These are phyloP conservation scores for Platichthys stellatus DNA, from an alignment of 2,113 vertebrate genomes.

Conservation along the genomic window DNA sequence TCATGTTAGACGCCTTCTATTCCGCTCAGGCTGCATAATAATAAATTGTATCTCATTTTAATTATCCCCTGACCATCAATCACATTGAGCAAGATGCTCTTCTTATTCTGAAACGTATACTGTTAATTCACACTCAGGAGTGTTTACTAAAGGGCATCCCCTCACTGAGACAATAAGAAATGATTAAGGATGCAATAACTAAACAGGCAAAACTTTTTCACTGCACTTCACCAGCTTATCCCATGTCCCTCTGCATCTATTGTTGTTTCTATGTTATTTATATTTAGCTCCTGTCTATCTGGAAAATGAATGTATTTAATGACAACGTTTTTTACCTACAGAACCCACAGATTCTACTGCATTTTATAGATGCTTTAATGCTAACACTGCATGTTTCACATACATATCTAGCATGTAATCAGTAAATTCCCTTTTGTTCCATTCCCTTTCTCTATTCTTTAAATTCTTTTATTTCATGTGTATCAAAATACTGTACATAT, in stretches of 20 bases:
- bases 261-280: background rate
- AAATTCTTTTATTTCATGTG: too few relatives aligned
- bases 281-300: background rate
- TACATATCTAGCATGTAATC: too few relatives aligned
- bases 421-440: too few relatives aligned
- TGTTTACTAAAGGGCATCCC: background rate
- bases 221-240: background rate
- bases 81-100: background rate
- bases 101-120: background rate
- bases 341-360: too few relatives aligned
- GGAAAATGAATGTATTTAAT: too few relatives aligned
- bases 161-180: background rate
- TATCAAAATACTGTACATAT: too few relatives aligned
- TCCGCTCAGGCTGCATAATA: background rate
- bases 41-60: background rate
- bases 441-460: too few relatives aligned
- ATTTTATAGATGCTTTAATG: too few relatives aligned
- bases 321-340: too few relatives aligned
- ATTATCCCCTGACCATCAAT: background rate
- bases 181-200: background rate
- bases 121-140: background rate
- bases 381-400: too few relatives aligned
- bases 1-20: background rate
- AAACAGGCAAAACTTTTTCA: slow-evolving; percentile 19
- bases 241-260: background rate